A percentile compares a stretch with the other conserved stretches of the same genome.
These are phyloP conservation scores for Euzophera pinguis DNA, from an alignment of 2,888 invertebrate genomes.

Conservation along the genomic window DNA sequence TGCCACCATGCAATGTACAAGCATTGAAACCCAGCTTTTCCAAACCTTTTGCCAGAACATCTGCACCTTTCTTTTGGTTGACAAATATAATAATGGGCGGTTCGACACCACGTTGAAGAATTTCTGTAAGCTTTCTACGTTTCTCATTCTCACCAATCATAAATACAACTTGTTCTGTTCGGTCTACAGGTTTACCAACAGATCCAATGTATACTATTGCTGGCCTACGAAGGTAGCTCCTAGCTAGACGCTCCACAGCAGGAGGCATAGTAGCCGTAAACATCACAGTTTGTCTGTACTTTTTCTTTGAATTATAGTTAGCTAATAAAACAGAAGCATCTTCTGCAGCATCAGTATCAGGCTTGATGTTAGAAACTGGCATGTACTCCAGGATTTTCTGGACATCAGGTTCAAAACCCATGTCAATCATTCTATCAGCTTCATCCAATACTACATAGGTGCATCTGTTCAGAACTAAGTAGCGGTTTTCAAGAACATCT, in stretches of 20 bases:
- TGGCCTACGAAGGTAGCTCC: constrained; percentile 96
- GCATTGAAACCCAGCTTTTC: constrained; percentile 98
- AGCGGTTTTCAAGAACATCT: constrained; percentile 98
- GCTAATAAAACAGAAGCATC: constrained; percentile 93
- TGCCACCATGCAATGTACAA: constrained; percentile 98
- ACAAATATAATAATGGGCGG: constrained; percentile 99
- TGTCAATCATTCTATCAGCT: constrained; percentile 99
- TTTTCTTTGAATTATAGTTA: constrained; percentile 97
- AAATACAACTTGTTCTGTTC: constrained; percentile 98
- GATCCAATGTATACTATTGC: constrained; percentile 99
- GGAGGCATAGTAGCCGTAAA: constrained; percentile 99
- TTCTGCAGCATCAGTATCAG: constrained; percentile 98
- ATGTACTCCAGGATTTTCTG: constrained; percentile 98
- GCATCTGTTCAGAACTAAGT: constrained; percentile 97
- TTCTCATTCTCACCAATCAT: constrained; percentile 98
- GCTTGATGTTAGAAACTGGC: constrained; percentile 98
- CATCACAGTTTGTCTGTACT: constrained; percentile 99
- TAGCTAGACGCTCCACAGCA: constrained; percentile 96
- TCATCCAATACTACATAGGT: constrained; percentile 98
- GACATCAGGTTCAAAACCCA: constrained; percentile 99
- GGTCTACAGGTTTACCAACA: constrained; percentile 97
- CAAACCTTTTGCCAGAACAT: constrained; percentile 96
- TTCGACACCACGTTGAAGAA: constrained; percentile 92
- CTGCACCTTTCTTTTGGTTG: constrained; percentile 99
- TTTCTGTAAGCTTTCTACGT: constrained; percentile 96